A percentile compares a stretch with the other conserved stretches of the same genome.
Conservation (phyloP, 2,797 vertebrate genomes). For the Eulemur coronatus region DNA sequence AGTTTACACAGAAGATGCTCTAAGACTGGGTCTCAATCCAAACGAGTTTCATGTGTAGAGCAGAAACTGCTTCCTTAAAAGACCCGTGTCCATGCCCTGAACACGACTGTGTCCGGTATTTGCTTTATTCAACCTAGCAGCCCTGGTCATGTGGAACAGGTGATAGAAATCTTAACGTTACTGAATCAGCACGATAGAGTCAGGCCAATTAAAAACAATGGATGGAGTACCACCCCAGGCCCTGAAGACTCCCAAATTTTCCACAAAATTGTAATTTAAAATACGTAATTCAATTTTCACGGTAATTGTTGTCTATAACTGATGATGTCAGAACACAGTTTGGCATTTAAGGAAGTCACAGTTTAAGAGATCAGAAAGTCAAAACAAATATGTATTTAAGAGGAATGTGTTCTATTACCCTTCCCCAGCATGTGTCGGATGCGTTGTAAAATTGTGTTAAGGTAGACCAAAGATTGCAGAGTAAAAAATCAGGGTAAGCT, state of each 20-base stretch:
- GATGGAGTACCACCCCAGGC: fast-evolving
- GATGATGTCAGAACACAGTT: neutral
- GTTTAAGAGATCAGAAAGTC: neutral
- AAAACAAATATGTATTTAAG: neutral
- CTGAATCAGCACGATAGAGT: neutral
- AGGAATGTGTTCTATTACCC: too few relatives aligned
- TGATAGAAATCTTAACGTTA: neutral
- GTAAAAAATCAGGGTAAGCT: neutral
- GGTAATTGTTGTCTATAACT: neutral
- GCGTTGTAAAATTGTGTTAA: neutral
- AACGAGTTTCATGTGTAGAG: neutral
- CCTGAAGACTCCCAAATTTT: neutral
- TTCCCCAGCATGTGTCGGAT: neutral
- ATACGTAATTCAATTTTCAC: neutral
- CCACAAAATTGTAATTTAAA: neutral
- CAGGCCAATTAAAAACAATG: neutral
- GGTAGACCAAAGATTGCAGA: neutral
- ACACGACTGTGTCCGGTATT: neutral
- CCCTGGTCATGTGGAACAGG: neutral
- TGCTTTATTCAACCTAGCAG: neutral
- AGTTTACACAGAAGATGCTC: neutral
- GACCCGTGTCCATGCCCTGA: neutral
- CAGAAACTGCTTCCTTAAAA: neutral
- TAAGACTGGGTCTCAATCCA: neutral
- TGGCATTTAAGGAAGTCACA: neutral